Conservation (phyloP, 2,113 vertebrate species). For the Mobula birostris region DNA sequence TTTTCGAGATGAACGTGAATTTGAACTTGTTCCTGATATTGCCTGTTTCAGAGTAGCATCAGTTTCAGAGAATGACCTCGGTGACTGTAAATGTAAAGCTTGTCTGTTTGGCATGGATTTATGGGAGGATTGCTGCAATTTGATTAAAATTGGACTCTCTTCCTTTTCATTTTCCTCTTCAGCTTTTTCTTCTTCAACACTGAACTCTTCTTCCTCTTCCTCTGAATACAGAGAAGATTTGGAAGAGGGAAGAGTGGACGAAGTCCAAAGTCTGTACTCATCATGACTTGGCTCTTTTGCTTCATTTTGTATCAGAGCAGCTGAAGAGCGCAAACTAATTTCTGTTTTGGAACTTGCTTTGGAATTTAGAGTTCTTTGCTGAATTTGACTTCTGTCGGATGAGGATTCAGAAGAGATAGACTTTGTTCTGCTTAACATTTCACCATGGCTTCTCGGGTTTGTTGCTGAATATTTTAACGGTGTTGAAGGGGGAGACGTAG, state of each 20-base stretch:
- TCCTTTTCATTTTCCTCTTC: background rate
- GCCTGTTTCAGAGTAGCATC: background rate
- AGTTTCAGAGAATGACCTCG: background rate
- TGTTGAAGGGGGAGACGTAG: background rate
- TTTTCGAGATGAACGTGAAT: background rate
- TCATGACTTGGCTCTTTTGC: background rate
- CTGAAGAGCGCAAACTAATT: background rate
- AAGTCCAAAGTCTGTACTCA: background rate
- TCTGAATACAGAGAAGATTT: slow-evolving; percentile 6
- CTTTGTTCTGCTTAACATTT: background rate
- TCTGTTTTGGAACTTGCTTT: background rate
- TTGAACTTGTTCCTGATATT: background rate
- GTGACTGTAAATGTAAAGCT: background rate
- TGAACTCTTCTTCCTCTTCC: background rate
- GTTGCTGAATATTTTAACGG: background rate
- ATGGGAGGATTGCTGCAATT: background rate
- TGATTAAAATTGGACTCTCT: background rate
- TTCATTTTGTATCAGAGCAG: slow-evolving; percentile 9
- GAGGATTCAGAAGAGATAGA: slow-evolving; percentile 34
- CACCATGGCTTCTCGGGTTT: background rate
- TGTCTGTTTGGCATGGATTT: background rate
- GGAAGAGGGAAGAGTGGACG: background rate
- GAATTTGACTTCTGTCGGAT: background rate
- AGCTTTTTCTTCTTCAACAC: background rate
- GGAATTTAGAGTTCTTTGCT: background rate